Evolutionary conservation across 2,888 invertebrate species (phyloP), one percentile per base, ranked within the genome.

Genomic region (Drosophila neotestacea): DNA sequence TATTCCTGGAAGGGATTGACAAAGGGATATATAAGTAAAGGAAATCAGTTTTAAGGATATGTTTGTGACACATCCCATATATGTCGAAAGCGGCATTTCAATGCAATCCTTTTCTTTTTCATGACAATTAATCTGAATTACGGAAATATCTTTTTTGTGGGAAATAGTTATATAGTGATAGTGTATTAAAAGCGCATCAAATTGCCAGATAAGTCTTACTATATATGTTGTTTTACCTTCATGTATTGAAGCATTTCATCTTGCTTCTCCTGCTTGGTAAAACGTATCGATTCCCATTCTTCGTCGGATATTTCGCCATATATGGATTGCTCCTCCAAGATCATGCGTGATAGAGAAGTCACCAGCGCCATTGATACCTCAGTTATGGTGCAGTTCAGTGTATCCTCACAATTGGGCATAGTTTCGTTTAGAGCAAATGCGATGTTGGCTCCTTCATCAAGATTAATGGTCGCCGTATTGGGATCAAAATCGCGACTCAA

Each of bases 261-360:
- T 69, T 95, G 94, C 77, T 96, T 93, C 78, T 96, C 95, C 6
- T 92, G 80, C 90, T 96, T 96, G 1, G 94, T 94, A 0, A 96
- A 95, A 77, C 95, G 94, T 72, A 96, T 95, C 0, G 96, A 95
- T 84, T 97, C 96, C 96, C 97, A 97, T 93, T 97, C 97, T 90
- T 97, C 97, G 79, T 96, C 96, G 0, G 96, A 96, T 4, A 97
- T 95, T 91, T 95, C 95, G 1, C 95, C 94, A 5, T 96, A 95
- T 41, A 96, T 93, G 32, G 96, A 95, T 56, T 94, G 93, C 92
- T 97, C 97, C 42, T 95, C 95, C 46, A 94, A 93, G 1, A 96
- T 94, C 0, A 96, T 95, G 41, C 94, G 94, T 46, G 96, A 95
- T 58, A 97, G 88, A 0, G 96, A 95, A n/a, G 94, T 93, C 9